Conservation (phyloP, 2,113 vertebrate genomes). For the Argyrosomus japonicus region DNA sequence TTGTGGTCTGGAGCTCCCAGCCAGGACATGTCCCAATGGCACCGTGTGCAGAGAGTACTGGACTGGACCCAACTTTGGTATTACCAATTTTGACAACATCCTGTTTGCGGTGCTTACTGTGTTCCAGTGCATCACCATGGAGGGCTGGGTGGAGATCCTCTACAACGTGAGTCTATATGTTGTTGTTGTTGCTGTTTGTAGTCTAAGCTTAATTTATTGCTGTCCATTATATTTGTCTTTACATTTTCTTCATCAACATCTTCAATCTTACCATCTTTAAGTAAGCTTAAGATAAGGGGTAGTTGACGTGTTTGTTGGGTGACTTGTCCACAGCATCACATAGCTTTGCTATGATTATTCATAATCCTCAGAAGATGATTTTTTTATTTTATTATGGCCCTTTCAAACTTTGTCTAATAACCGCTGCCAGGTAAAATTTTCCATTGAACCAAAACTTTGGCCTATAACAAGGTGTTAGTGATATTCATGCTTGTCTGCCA, state of each 20-base stretch:
- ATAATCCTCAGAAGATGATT: not conserved
- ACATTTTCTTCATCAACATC: not conserved
- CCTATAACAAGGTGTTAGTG: not conserved
- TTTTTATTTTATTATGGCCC: not conserved
- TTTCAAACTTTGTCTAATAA: not conserved
- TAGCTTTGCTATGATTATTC: not conserved
- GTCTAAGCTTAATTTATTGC: not conserved
- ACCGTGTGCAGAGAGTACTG: conserved; percentile 90
- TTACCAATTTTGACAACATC: conserved; percentile 98
- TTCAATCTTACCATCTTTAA: not conserved
- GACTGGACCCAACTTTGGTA: conserved; percentile 96
- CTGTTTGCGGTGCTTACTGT: conserved; percentile 90
- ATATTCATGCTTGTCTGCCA: not conserved
- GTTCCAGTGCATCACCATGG: conserved; percentile 99
- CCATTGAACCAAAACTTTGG: not conserved
- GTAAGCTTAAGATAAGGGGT: not conserved
- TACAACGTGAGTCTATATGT: conserved; percentile 89
- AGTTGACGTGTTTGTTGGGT: not conserved
- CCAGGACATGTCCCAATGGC: conserved; percentile 88
- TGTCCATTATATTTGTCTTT: not conserved
- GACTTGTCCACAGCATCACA: not conserved
- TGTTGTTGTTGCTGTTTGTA: not conserved
- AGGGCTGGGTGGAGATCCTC: conserved; percentile 97
- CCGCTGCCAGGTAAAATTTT: not conserved
- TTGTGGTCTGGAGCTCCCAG: conserved; percentile 88